These are phyloP conservation scores for Phylloscopus whistleri DNA, from an alignment of 2,113 vertebrate species.

Conservation along the genomic window DNA sequence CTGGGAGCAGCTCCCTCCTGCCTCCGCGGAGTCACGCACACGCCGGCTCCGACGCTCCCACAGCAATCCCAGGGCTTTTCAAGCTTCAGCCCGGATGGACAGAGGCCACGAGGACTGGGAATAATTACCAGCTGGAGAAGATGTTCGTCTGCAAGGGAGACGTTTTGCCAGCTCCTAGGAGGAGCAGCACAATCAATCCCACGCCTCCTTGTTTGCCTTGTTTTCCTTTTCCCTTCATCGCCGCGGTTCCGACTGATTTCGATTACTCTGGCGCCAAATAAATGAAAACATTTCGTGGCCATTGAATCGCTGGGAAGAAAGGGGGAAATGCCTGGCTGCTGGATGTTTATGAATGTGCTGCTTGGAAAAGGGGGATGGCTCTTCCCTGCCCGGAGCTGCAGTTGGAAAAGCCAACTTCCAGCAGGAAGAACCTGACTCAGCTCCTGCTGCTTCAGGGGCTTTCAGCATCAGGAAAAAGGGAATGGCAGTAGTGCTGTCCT, in stretches of 20 bases:
- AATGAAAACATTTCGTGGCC: constrained; percentile 76
- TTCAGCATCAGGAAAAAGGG: background rate
- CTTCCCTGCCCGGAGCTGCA: background rate
- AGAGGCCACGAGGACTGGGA: constrained; percentile 73
- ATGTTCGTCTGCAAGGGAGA: constrained; percentile 28
- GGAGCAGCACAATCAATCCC: constrained; percentile 39
- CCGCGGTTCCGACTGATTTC: constrained; percentile 74
- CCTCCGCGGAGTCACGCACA: constrained; percentile 70
- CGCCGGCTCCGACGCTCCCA: constrained; percentile 39
- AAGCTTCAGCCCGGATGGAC: constrained; percentile 64
- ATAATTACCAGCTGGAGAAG: constrained; percentile 69
- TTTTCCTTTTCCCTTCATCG: constrained; percentile 64
- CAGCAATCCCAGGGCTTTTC: constrained; percentile 52
- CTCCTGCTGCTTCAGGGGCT: accelerated
- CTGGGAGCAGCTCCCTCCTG: constrained; percentile 55
- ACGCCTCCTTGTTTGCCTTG: constrained; percentile 66
- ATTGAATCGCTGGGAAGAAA: constrained; percentile 71
- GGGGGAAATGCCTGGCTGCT: constrained; percentile 63
- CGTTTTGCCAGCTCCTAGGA: constrained; percentile 57
- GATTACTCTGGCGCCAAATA: constrained; percentile 78
- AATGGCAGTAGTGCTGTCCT: background rate
- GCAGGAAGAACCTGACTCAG: background rate
- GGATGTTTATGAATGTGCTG: constrained; percentile 67
- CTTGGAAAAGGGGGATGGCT: constrained; percentile 63
- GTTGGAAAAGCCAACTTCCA: background rate